Conservation (phyloP, 2,797 vertebrate genomes). For the Rhinatrema bivittatum region DNA sequence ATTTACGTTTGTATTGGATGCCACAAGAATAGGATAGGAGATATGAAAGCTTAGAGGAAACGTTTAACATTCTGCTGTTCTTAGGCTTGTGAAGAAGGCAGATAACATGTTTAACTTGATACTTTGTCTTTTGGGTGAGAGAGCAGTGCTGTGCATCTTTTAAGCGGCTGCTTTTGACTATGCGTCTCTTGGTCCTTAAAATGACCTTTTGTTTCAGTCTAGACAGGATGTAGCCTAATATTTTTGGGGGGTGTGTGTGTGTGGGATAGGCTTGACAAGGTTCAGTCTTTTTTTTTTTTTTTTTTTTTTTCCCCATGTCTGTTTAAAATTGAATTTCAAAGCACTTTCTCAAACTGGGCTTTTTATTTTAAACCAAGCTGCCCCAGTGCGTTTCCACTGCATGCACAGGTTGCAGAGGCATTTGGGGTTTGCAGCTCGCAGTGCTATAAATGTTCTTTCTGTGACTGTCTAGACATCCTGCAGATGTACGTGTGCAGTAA, state of each 20-base stretch:
- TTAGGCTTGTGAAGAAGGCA: too few relatives aligned
- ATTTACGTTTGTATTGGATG: too few relatives aligned
- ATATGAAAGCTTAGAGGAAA: too few relatives aligned
- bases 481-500: constrained; percentile 53
- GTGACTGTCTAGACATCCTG: constrained; percentile 63
- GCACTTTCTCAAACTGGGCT: constrained; percentile 29
- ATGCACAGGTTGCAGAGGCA: constrained; percentile 38
- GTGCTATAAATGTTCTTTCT: constrained; percentile 60
- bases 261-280: constrained; percentile 52
- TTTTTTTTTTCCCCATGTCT: too few relatives aligned
- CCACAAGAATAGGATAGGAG: too few relatives aligned
- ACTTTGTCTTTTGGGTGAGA: too few relatives aligned
- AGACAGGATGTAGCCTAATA: constrained; percentile 63
- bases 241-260: constrained; percentile 53
- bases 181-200: constrained; percentile 55
- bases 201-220: constrained; percentile 68
- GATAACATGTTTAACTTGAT: too few relatives aligned
- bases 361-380: background rate
- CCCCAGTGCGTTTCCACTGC: constrained; percentile 22
- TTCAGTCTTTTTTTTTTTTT: constrained; percentile 58
- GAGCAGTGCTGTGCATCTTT: constrained; percentile 49
- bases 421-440: constrained; percentile 40
- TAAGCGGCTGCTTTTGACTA: constrained; percentile 66
- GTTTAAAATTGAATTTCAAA: constrained; percentile 47
- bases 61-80: too few relatives aligned